Percentiles rank a stretch among this genome's conserved stretches.
phyloP scores from a whole-genome alignment of 2,797 vertebrate species.

The Vultur gryphus region DNA sequence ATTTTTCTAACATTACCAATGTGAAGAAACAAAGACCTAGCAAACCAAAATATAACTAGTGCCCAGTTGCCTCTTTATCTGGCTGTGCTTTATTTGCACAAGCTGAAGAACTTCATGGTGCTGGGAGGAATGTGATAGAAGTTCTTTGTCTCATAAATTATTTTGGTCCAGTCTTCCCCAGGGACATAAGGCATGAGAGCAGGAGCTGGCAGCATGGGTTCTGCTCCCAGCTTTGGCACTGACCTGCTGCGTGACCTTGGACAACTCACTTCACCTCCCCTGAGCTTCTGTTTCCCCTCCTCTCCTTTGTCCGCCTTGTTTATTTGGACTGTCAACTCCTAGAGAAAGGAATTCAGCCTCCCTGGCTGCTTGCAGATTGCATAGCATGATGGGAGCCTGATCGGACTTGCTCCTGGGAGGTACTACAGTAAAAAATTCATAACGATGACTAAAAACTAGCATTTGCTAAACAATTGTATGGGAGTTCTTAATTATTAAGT shows the following conservation, averaged over 20 bases:
- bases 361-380: slow-evolving; percentile 23
- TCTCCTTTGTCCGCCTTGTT: slow-evolving; percentile 60
- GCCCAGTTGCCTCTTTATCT: slow-evolving; percentile 27
- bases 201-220: slow-evolving; percentile 39
- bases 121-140: slow-evolving; percentile 27
- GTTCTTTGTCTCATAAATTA: slow-evolving; percentile 48
- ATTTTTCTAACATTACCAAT: neutral
- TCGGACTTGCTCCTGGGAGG: neutral
- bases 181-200: neutral
- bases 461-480: slow-evolving; percentile 20
- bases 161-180: slow-evolving; percentile 2
- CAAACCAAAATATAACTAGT: slow-evolving; percentile 10
- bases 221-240: slow-evolving; percentile 59
- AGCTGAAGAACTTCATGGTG: slow-evolving; percentile 18
- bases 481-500: slow-evolving; percentile 16
- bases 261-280: slow-evolving; percentile 57
- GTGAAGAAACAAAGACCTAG: slow-evolving; percentile 12
- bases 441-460: neutral
- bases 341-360: slow-evolving; percentile 57
- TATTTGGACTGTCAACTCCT: slow-evolving; percentile 60
- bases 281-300: slow-evolving; percentile 62
- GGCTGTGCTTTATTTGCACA: slow-evolving; percentile 37
- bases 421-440: slow-evolving; percentile 23
- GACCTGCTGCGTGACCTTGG: slow-evolving; percentile 50
- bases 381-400: neutral